phyloP scores from a whole-genome alignment of 2,797 vertebrate species.

The Masticophis lateralis region DNA sequence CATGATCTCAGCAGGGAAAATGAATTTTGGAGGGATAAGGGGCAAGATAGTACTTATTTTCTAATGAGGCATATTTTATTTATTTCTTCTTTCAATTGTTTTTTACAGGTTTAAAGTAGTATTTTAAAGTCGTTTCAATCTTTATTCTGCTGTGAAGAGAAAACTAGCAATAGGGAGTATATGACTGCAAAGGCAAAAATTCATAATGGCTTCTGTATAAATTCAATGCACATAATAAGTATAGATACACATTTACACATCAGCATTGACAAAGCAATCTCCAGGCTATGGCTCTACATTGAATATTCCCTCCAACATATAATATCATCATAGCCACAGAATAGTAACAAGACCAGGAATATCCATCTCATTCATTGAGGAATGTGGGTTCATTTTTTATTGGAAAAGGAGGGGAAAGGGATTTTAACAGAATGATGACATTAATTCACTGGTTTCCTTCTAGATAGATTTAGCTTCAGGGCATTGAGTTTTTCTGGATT shows the following conservation, averaged over 20 bases:
- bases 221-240: background rate
- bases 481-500: background rate
- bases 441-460: background rate
- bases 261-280: background rate
- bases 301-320: background rate
- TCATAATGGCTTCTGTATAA: background rate
- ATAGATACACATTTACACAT: background rate
- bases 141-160: background rate
- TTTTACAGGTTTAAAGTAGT: background rate
- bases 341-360: background rate
- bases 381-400: background rate
- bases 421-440: background rate
- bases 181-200: background rate
- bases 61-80: slow-evolving; percentile 40
- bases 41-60: slow-evolving; percentile 45
- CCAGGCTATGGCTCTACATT: background rate
- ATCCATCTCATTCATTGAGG: background rate
- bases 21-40: slow-evolving; percentile 30
- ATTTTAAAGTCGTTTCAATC: rapidly evolving
- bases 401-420: background rate
- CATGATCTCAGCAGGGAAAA: slow-evolving; percentile 51
- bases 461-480: background rate
- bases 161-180: background rate
- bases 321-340: background rate
- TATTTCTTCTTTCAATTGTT: slow-evolving; percentile 25